A percentile compares a stretch with the other conserved stretches of the same genome.
Evolutionary conservation across 1,140 invertebrate genomes (phyloP).

Genomic region (Tetragnatha versicolor): DNA sequence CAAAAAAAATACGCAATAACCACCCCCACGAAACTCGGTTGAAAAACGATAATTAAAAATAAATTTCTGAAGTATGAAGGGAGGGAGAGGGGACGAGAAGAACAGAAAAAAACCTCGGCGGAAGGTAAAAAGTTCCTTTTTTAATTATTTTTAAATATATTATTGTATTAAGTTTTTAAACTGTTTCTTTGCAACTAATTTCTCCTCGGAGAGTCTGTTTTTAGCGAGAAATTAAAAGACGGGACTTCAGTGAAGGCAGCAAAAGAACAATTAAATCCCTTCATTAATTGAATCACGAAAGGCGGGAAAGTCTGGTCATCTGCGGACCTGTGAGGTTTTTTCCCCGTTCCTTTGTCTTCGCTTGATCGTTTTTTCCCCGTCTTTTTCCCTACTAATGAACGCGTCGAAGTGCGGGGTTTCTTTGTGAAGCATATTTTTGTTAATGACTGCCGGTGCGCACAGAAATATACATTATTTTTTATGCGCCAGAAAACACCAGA

Average conservation of each 20-base stretch:
- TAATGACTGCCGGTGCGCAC: slow-evolving; percentile 31
- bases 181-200: slow-evolving; percentile 54
- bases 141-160: slow-evolving; percentile 55
- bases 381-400: slow-evolving; percentile 45
- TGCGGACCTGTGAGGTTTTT: slow-evolving; percentile 1
- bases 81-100: not conserved
- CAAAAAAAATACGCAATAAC: slow-evolving; percentile 26
- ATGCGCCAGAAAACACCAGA: slow-evolving; percentile 34
- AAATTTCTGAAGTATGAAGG: slow-evolving; percentile 40
- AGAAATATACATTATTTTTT: slow-evolving; percentile 45
- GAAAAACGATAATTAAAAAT: slow-evolving; percentile 55
- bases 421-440: slow-evolving; percentile 52
- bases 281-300: slow-evolving; percentile 55
- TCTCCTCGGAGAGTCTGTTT: slow-evolving; percentile 27
- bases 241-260: slow-evolving; percentile 17
- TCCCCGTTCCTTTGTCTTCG: slow-evolving; percentile 9
- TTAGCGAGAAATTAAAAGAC: slow-evolving; percentile 48
- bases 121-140: slow-evolving; percentile 36
- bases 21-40: slow-evolving; percentile 47
- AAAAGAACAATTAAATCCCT: slow-evolving; percentile 52
- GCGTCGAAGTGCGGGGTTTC: slow-evolving; percentile 1
- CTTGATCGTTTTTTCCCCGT: slow-evolving; percentile 32
- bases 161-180: slow-evolving; percentile 56
- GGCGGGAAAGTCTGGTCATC: slow-evolving; percentile 20
- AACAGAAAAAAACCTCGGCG: slow-evolving; percentile 12